These are phyloP conservation scores for Nibea coibor DNA, from an alignment of 2,113 vertebrate genomes.

Conservation along the genomic window DNA sequence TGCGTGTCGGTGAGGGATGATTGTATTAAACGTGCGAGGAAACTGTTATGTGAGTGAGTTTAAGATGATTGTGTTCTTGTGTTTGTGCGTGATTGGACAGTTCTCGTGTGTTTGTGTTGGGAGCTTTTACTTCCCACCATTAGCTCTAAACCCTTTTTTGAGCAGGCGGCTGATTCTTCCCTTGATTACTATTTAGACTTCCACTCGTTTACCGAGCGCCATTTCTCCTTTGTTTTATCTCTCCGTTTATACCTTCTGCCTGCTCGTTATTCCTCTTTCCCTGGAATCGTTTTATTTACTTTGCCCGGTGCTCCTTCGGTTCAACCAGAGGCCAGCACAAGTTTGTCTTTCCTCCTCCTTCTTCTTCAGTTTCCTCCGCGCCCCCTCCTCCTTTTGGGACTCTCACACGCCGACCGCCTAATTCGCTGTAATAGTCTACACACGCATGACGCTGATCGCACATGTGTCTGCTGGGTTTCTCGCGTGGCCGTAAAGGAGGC, in stretches of 20 bases:
- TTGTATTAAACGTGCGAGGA: slow-evolving; percentile 34
- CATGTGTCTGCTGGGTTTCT: background rate
- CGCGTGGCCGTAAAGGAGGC: slow-evolving; percentile 52
- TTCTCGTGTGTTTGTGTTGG: slow-evolving; percentile 70
- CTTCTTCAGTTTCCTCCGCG: background rate
- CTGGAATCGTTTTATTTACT: slow-evolving; percentile 61
- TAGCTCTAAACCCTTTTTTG: slow-evolving; percentile 92
- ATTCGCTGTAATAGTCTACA: background rate
- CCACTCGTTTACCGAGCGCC: slow-evolving; percentile 81
- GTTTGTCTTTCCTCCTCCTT: background rate
- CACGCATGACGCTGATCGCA: background rate
- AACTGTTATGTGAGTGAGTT: slow-evolving; percentile 44
- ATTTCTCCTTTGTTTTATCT: slow-evolving; percentile 74
- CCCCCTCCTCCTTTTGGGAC: background rate
- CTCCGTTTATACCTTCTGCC: slow-evolving; percentile 66
- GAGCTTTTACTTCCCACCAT: slow-evolving; percentile 93
- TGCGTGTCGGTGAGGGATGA: slow-evolving; percentile 42
- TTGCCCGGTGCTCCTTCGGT: slow-evolving; percentile 45
- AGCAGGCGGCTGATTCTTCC: slow-evolving; percentile 95
- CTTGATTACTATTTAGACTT: slow-evolving; percentile 95
- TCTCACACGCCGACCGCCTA: slow-evolving; percentile 1
- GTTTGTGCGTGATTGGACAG: slow-evolving; percentile 45
- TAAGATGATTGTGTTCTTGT: slow-evolving; percentile 67
- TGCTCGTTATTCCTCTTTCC: slow-evolving; percentile 59
- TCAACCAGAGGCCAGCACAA: slow-evolving; percentile 67